These are phyloP conservation scores for Bolinopsis microptera DNA, from an alignment of 37 sponge, comb jelly and placozoan species.

Conservation along the genomic window DNA sequence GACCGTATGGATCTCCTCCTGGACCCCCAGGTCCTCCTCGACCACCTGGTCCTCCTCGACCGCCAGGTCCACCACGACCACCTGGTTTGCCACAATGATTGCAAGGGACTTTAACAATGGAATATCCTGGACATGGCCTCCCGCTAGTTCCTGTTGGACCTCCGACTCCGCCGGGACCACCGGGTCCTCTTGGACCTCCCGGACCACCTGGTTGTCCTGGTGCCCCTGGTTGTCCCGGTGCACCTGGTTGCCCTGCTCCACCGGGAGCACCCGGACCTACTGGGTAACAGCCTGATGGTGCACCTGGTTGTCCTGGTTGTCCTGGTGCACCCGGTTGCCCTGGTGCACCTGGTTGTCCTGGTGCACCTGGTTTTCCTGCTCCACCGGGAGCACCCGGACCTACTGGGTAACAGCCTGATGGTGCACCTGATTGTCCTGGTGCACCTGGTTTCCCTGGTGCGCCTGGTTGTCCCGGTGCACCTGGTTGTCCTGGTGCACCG, in stretches of 20 bases:
- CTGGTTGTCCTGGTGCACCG: neutral
- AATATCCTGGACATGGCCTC: neutral
- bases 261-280: no score
- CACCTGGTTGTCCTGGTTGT: neutral
- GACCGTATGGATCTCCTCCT: neutral
- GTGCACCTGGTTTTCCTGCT: slow-evolving; percentile 6
- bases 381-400: no score
- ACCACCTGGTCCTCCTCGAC: slow-evolving; percentile 20
- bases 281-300: neutral
- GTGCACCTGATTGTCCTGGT: slow-evolving; percentile 18
- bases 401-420: no score
- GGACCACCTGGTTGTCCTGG: slow-evolving; percentile 1
- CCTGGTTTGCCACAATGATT: neutral
- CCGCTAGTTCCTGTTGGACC: neutral
- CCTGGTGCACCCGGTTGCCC: slow-evolving; percentile 24
- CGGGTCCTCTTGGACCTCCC: neutral
- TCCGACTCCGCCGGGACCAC: neutral
- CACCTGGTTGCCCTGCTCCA: no score
- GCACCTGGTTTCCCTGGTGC: neutral
- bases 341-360: slow-evolving; percentile 20
- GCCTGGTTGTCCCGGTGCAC: slow-evolving; percentile 14
- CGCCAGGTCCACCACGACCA: neutral
- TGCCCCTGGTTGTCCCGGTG: neutral
- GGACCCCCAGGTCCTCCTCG: neutral
- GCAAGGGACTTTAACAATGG: neutral